These are phyloP conservation scores for Lamprotornis superbus DNA, from an alignment of 2,113 vertebrate genomes.

Conservation along the genomic window DNA sequence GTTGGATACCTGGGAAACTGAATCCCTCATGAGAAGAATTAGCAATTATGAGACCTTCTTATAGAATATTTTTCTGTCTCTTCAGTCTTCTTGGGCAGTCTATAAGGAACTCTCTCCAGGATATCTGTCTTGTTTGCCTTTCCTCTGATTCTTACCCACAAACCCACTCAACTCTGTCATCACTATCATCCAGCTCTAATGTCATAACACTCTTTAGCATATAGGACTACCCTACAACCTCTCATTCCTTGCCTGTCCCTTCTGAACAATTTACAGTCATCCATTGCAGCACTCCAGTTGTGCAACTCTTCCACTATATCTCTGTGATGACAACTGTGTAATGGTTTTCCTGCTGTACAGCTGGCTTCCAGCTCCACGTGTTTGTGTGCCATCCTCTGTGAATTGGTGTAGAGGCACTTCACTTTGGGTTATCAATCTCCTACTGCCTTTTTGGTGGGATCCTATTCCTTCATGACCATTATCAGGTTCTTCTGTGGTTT, in stretches of 20 bases:
- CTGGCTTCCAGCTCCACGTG: background rate
- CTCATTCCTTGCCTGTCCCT: background rate
- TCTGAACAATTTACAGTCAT: background rate
- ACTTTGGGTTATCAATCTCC: background rate
- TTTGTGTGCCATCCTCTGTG: background rate
- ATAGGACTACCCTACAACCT: background rate
- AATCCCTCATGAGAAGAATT: background rate
- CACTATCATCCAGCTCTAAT: background rate
- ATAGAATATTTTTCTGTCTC: background rate
- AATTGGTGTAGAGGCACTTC: background rate
- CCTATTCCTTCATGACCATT: fast-evolving
- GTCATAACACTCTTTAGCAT: background rate
- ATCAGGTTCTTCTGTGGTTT: background rate
- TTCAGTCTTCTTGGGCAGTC: background rate
- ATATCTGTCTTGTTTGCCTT: background rate
- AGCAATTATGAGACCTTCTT: too few species aligned
- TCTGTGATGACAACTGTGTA: background rate
- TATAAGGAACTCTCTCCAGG: background rate
- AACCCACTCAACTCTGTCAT: background rate
- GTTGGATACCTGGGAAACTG: background rate
- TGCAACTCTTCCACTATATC: background rate
- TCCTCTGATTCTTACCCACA: background rate
- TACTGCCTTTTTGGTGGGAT: background rate
- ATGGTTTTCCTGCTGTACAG: background rate
- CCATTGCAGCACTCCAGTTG: background rate